Conservation (phyloP, 2,113 vertebrate species). For the Macrotis lagotis region DNA sequence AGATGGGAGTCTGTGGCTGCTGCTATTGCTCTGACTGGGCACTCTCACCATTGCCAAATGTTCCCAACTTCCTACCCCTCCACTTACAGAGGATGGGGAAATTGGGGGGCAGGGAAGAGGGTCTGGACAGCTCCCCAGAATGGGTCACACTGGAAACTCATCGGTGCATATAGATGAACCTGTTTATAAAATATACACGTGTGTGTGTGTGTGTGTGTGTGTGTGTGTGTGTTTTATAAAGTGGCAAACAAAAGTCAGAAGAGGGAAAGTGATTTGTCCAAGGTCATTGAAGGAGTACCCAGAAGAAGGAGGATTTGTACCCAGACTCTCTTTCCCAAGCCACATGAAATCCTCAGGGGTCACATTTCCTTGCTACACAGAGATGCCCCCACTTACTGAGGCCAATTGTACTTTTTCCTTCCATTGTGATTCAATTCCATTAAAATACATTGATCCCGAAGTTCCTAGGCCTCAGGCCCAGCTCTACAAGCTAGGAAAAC, state of each 20-base stretch:
- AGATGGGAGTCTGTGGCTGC: neutral
- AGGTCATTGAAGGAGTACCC: neutral
- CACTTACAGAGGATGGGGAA: neutral
- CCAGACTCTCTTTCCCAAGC: neutral
- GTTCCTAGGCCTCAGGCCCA: neutral
- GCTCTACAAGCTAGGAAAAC: neutral
- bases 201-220: too few relatives aligned
- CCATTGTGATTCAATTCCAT: neutral
- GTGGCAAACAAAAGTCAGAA: neutral
- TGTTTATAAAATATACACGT: too few relatives aligned
- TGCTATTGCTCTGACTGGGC: neutral
- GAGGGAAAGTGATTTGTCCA: neutral
- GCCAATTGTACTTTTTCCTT: neutral
- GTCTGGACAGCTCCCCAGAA: neutral
- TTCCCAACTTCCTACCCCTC: neutral
- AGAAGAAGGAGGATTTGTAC: neutral
- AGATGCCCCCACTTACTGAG: neutral
- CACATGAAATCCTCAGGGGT: neutral
- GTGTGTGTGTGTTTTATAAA: too few relatives aligned
- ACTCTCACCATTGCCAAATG: neutral
- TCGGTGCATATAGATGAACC: neutral
- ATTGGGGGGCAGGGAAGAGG: neutral
- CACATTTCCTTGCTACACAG: neutral
- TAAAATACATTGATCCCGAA: neutral
- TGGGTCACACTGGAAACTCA: neutral